Evolutionary conservation across 1,140 invertebrate genomes (phyloP).

Genomic region (Bombus superbus): DNA sequence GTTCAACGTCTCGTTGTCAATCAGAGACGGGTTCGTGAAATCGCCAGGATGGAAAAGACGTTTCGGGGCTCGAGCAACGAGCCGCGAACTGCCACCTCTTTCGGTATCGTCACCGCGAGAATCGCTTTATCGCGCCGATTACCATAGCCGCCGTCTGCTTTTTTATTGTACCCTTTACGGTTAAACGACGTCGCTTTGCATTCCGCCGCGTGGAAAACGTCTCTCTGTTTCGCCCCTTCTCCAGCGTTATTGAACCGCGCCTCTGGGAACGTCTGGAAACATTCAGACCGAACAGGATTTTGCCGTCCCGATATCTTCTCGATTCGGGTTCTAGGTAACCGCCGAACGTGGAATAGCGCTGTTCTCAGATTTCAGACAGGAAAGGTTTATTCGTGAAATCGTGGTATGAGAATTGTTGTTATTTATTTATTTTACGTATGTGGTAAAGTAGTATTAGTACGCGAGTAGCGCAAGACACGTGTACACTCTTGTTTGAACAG

Average conservation of each 20-base stretch:
- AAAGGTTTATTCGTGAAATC: background rate
- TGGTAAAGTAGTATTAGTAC: too few relatives aligned
- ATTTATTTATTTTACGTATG: background rate
- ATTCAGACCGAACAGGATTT: background rate
- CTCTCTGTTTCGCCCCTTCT: background rate
- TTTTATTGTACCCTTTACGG: slow-evolving; percentile 28
- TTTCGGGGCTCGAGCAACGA: slow-evolving; percentile 3
- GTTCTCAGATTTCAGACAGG: too few relatives aligned
- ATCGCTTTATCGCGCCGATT: slow-evolving; percentile 45
- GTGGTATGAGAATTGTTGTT: background rate
- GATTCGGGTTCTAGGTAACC: background rate
- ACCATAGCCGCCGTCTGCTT: slow-evolving; percentile 43
- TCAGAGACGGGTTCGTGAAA: slow-evolving; percentile 13
- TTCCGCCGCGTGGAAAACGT: background rate
- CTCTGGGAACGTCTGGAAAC: background rate
- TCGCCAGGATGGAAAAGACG: background rate
- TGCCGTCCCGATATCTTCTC: background rate
- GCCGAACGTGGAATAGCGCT: background rate
- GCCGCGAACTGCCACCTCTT: slow-evolving; percentile 25
- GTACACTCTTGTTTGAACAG: too few relatives aligned
- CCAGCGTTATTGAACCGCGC: background rate
- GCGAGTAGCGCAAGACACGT: too few relatives aligned
- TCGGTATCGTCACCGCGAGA: slow-evolving; percentile 13
- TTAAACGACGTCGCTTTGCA: slow-evolving; percentile 42
- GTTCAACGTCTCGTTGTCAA: slow-evolving; percentile 35